Base-by-base conservation (phyloP, 1,140 invertebrate genomes). In the Scylla paramamosain region DNA sequence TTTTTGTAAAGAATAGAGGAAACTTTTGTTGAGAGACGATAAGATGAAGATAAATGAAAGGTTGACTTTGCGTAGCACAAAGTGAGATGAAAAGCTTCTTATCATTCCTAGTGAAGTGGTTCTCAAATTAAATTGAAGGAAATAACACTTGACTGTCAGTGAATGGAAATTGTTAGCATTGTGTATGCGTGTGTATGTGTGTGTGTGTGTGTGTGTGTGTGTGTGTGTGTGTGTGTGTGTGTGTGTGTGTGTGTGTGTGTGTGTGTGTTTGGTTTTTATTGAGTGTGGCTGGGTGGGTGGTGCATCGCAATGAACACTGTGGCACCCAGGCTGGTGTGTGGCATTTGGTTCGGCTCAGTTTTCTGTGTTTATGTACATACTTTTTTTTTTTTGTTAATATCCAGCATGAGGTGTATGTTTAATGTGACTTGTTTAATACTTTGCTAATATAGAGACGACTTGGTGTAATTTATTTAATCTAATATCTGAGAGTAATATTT, bases 401-500 rank as follows among this genome's bases (percentile, higher is more conserved):
- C 4, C 20, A 77, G 67, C 67, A n/a, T 77, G 67, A n/a, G 67
- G 67, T 77, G 67, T 12, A 77, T 77, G 67, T 25, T 77, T 77
- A n/a, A 8, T 77, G n/a, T 25, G 67, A 77, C 25, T 77, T n/a
- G 67, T 77, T 77, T 77, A 7, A 77, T n/a, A n/a, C 6, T 77
- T 77, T 77, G 67, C 67, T 77, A 77, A n/a, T n/a, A 77, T 77
- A 77, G n/a, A 0, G 67, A 20, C 67, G 12, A 77, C 10, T 77
- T 77, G 67, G 67, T 77, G 67, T 77, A n/a, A 77, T 77, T 77
- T 77, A 77, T 77, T 77, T n/a, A 77, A 77, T 77, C 67, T n/a
- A 77, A 7, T 77, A n/a, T n/a, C n/a, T 7, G 14, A 77, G 67
- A 77, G 67, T 77, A 8, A n/a, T 77, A 20, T 77, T 77, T 77